Evolutionary conservation across 2,113 vertebrate genomes (phyloP).

Genomic region (Hassar affinis): DNA sequence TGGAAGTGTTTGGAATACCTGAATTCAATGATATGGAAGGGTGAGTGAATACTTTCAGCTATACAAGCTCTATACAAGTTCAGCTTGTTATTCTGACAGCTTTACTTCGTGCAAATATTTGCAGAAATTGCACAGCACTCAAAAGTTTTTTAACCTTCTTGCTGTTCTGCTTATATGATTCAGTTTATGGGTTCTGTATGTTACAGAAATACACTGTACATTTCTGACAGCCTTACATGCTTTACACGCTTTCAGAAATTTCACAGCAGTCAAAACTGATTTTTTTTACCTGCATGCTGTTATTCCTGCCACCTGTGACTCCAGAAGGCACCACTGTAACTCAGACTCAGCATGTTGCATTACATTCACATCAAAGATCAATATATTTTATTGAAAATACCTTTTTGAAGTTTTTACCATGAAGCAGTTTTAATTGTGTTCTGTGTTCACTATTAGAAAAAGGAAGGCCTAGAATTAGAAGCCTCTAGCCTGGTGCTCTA

Average conservation of each 20-base stretch:
- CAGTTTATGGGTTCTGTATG: neutral
- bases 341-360: neutral
- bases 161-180: neutral
- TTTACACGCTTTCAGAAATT: neutral
- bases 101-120: no score
- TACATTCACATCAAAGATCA: conserved; percentile 22
- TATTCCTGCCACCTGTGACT: neutral
- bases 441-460: neutral
- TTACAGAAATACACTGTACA: neutral
- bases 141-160: neutral
- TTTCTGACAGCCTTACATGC: neutral
- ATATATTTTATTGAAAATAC: conserved; percentile 5
- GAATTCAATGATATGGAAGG: no score
- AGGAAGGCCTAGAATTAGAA: no score
- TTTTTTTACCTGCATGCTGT: neutral
- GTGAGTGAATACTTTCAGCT: no score
- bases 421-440: neutral
- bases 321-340: neutral
- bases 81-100: neutral
- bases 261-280: neutral
- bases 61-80: neutral
- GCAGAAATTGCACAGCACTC: neutral
- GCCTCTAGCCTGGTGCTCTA: neutral
- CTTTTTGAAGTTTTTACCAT: conserved; percentile 3
- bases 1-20: no score